Conservation (phyloP, 2,113 vertebrate species). For the Anolis carolinensis region DNA sequence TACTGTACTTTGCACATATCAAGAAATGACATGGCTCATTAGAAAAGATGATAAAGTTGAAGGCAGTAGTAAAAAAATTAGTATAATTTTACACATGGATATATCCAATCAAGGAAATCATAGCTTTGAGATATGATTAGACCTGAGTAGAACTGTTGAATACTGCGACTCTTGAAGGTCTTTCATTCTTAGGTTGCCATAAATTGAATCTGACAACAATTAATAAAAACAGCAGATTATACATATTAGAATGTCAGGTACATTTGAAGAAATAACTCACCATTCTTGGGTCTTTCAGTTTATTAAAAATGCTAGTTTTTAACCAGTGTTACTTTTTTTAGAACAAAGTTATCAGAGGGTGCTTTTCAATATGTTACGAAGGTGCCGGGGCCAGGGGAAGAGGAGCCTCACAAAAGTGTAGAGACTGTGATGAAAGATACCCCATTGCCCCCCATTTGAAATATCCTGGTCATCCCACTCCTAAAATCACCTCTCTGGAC, state of each 20-base stretch:
- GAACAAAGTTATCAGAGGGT: neutral
- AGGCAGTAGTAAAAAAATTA: too few relatives aligned
- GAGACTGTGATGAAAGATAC: neutral
- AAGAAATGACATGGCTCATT: too few relatives aligned
- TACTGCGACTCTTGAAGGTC: too few relatives aligned
- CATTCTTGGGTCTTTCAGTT: neutral
- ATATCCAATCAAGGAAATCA: too few relatives aligned
- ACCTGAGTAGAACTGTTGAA: too few relatives aligned
- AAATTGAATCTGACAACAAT: too few relatives aligned
- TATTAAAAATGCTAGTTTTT: conserved; percentile 22
- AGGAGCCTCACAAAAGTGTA: conserved; percentile 24
- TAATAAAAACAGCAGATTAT: neutral
- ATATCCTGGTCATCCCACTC: neutral
- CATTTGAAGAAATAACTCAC: neutral
- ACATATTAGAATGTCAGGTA: neutral
- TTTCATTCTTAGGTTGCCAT: too few relatives aligned
- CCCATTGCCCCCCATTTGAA: conserved; percentile 20
- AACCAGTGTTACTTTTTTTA: neutral
- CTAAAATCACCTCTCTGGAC: neutral
- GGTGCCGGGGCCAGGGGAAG: neutral
- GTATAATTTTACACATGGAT: too few relatives aligned
- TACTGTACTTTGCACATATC: too few relatives aligned
- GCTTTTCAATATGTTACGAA: neutral
- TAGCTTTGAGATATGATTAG: too few relatives aligned
- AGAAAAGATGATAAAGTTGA: too few relatives aligned